Conservation (phyloP, 2,797 vertebrate species). For the Mormyrops attenuatus region DNA sequence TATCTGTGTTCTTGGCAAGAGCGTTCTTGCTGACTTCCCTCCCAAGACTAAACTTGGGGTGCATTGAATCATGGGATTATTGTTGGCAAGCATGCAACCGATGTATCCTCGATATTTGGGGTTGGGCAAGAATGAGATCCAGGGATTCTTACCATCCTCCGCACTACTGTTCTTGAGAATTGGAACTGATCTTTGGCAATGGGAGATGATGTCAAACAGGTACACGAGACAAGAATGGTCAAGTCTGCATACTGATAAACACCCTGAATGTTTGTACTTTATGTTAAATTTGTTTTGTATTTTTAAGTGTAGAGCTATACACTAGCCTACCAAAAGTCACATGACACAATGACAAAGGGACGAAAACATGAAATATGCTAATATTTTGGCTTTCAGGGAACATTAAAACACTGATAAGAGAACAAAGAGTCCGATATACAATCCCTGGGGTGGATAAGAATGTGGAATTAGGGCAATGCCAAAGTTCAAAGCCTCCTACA, state of each 20-base stretch:
- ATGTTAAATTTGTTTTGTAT: not conserved
- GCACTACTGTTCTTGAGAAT: too few species aligned
- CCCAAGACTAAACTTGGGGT: not conserved
- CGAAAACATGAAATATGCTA: not conserved
- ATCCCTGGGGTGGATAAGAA: not conserved
- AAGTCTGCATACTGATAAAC: not conserved
- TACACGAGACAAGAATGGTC: not conserved
- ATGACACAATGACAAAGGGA: not conserved
- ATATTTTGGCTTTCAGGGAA: not conserved
- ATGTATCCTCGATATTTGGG: not conserved
- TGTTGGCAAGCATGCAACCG: not conserved
- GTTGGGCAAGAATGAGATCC: not conserved
- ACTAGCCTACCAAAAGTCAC: not conserved
- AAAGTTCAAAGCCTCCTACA: not conserved
- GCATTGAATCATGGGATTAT: not conserved
- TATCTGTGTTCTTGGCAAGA: not conserved
- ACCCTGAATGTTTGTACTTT: not conserved
- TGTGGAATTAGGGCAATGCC: not conserved
- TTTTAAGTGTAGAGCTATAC: not conserved
- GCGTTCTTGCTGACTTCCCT: not conserved
- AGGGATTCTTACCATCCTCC: not conserved
- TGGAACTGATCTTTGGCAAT: too few species aligned
- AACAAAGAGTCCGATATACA: not conserved
- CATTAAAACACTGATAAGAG: not conserved
- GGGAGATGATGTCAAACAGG: too few species aligned